These are phyloP conservation scores for Dorcus parallelipipedus DNA, from an alignment of 2,888 invertebrate genomes.

Conservation along the genomic window DNA sequence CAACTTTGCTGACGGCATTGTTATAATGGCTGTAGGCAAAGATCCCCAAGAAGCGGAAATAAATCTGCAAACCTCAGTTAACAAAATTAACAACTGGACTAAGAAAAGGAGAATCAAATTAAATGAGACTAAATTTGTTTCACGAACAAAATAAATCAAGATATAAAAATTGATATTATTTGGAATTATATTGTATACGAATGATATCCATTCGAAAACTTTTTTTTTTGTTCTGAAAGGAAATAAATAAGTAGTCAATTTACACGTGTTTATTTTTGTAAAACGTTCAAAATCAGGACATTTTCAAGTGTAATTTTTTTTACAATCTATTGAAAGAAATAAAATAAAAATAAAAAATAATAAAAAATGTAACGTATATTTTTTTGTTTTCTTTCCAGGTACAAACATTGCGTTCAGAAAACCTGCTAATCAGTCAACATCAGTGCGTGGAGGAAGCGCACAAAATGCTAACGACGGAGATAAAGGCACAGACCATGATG, in stretches of 20 bases:
- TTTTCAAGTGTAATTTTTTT: too few relatives aligned
- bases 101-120: neutral
- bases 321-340: too few relatives aligned
- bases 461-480: slow-evolving; percentile 87
- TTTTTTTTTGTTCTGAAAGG: too few relatives aligned
- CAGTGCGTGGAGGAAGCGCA: slow-evolving; percentile 78
- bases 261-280: too few relatives aligned
- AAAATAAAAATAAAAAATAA: too few relatives aligned
- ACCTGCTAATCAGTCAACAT: slow-evolving; percentile 88
- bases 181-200: too few relatives aligned
- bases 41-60: neutral
- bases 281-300: too few relatives aligned
- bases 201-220: too few relatives aligned
- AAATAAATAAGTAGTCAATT: too few relatives aligned
- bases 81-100: neutral
- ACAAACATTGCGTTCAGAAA: slow-evolving; percentile 82
- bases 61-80: neutral
- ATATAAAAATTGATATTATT: too few relatives aligned
- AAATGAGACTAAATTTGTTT: neutral
- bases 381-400: slow-evolving; percentile 51
- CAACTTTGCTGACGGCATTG: neutral
- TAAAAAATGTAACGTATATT: too few relatives aligned
- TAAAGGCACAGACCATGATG: slow-evolving; percentile 78
- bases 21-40: neutral
- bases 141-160: too few relatives aligned